These are phyloP conservation scores for Tyrannus savana DNA, from an alignment of 2,113 vertebrate genomes.

Conservation along the genomic window DNA sequence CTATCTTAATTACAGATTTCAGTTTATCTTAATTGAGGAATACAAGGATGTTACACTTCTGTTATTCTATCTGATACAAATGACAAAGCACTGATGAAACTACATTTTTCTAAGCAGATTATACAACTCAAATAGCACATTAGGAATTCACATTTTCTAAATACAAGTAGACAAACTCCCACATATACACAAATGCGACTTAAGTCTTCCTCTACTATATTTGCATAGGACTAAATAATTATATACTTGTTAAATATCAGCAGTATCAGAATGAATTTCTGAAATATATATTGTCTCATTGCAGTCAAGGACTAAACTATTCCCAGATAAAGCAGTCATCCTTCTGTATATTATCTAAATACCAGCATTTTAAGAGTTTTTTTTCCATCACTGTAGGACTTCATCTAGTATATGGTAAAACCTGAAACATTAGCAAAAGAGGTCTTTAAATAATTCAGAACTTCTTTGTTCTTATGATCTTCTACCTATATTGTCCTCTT, in stretches of 20 bases:
- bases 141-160: constrained; percentile 1
- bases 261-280: neutral
- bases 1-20: neutral
- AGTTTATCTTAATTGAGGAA: neutral
- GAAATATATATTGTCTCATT: neutral
- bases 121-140: neutral
- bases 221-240: neutral
- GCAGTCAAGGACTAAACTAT: neutral
- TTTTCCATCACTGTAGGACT: neutral
- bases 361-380: neutral
- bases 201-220: neutral
- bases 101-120: neutral
- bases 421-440: neutral
- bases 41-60: neutral
- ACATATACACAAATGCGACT: neutral
- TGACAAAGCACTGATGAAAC: neutral
- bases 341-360: neutral
- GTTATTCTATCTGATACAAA: neutral
- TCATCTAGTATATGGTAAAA: neutral
- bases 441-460: neutral
- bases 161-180: neutral
- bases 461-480: neutral
- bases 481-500: neutral
- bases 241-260: neutral
- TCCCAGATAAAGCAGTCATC: neutral